These are phyloP conservation scores for Caenorhabditis sinica DNA, from an alignment of 2,888 invertebrate genomes.

Conservation along the genomic window DNA sequence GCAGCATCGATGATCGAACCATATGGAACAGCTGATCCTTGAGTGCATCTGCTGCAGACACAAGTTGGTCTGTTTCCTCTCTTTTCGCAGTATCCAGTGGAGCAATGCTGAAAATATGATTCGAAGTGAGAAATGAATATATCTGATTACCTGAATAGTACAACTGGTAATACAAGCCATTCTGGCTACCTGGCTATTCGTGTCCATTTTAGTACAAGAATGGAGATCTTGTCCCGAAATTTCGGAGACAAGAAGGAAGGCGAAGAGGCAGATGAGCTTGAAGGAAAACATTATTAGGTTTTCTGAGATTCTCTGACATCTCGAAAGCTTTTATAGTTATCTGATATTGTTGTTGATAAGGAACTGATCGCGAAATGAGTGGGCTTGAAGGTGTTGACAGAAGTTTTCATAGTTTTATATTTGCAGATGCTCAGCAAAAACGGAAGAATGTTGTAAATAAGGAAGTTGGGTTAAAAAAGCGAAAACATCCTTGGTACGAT, in stretches of 20 bases:
- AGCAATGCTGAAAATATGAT: conserved; percentile 13
- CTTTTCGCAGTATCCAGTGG: conserved; percentile 36
- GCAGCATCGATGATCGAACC: background rate
- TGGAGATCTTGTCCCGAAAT: background rate
- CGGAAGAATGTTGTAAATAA: background rate
- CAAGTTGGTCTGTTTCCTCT: conserved; percentile 20
- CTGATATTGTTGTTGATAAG: background rate
- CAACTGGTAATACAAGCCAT: conserved; percentile 10
- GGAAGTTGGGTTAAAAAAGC: background rate
- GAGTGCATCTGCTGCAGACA: conserved; percentile 14
- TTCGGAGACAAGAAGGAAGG: background rate
- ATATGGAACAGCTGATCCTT: conserved; percentile 5
- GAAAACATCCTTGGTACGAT: background rate
- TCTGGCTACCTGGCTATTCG: conserved; percentile 3
- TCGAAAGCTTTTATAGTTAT: background rate
- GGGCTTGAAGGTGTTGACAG: background rate
- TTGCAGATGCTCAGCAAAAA: background rate
- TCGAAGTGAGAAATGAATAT: no score
- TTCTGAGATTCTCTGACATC: background rate
- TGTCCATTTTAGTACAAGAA: conserved; percentile 9
- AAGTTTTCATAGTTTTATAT: conserved; percentile 1
- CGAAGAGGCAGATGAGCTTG: background rate
- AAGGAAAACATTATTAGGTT: background rate
- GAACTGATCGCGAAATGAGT: background rate
- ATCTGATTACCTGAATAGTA: conserved; percentile 1